Conservation (phyloP, 2,113 vertebrate genomes). For the Python bivittatus region DNA sequence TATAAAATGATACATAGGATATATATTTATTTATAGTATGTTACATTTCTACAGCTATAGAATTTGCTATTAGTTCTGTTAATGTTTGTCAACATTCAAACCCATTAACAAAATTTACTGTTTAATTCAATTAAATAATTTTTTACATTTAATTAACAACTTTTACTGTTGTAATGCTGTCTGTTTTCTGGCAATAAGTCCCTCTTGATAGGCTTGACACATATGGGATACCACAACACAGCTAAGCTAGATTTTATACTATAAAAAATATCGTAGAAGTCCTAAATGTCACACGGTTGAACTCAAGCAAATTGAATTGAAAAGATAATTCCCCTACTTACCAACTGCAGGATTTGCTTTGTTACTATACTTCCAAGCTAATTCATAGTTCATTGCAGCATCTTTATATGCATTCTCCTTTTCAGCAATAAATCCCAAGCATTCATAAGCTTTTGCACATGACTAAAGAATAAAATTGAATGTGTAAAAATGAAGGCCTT, state of each 20-base stretch:
- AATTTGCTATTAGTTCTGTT: neutral
- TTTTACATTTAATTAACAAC: neutral
- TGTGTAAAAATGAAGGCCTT: neutral
- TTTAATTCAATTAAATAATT: neutral
- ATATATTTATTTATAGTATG: neutral
- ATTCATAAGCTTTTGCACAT: constrained; percentile 79
- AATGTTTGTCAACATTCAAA: neutral
- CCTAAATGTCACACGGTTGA: neutral
- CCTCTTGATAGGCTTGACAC: neutral
- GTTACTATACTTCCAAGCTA: constrained; percentile 77
- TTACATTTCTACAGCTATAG: neutral
- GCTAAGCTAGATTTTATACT: neutral
- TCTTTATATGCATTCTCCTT: constrained; percentile 78
- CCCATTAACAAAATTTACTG: neutral
- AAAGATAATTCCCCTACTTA: constrained; percentile 41
- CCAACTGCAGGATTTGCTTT: constrained; percentile 68
- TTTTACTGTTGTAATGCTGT: neutral
- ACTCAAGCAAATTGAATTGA: neutral
- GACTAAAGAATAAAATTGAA: constrained; percentile 61
- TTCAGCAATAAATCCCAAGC: constrained; percentile 78
- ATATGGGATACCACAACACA: neutral
- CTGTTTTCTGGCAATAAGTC: neutral
- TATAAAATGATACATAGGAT: neutral
- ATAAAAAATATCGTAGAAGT: neutral
- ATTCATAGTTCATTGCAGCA: constrained; percentile 72